Base-by-base conservation (phyloP, 2,888 invertebrate species). In the Drosophila atripex region DNA sequence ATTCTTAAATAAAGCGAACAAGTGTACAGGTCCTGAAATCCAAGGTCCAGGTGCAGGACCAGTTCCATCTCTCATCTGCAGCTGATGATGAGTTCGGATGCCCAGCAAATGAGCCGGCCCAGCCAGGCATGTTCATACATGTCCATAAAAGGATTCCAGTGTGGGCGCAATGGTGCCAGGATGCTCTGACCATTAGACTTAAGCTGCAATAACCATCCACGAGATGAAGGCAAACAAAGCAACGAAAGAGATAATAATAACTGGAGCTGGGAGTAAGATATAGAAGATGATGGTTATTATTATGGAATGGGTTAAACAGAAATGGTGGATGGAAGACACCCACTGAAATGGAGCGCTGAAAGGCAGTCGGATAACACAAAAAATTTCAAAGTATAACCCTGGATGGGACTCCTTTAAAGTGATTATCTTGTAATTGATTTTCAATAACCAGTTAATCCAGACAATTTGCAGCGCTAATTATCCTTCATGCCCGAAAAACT, bases 1-100 rank as follows among this genome's bases (percentile, higher is more conserved):
- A 87, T 82, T 77, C 86, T 87, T 85, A 76, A 78, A 76, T 72
- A 70, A 75, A 77, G 32, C 9, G 25, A 35, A n/a, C 59, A 80
- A 65, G 32, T 5, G 21, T 38, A 35, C 59, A 77, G 66, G 49
- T 5, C 35, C 32, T n/a, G 9, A 23, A n/a, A 23, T 35, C 30
- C 18, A 39, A 38, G 16, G 35, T 25, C 12, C 54, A 28, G 23
- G 28, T 21, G 30, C 11, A 16, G 3, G 7, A 12, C 11, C 21
- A 18, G 6, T 18, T 18, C 5, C 18, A 12, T 43, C 11, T 12
- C 16, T 43, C 46, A 18, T 25, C 28, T 35, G 18, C 74, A 59
- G 71, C 51, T 68, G 73, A 76, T 77, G 80, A 82, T 77, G 77
- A 73, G 73, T 77, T 60, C 77, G 61, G 78, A 59, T 69, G 77